phyloP scores from a whole-genome alignment of 2,113 vertebrate species.

The Osmerus mordax region DNA sequence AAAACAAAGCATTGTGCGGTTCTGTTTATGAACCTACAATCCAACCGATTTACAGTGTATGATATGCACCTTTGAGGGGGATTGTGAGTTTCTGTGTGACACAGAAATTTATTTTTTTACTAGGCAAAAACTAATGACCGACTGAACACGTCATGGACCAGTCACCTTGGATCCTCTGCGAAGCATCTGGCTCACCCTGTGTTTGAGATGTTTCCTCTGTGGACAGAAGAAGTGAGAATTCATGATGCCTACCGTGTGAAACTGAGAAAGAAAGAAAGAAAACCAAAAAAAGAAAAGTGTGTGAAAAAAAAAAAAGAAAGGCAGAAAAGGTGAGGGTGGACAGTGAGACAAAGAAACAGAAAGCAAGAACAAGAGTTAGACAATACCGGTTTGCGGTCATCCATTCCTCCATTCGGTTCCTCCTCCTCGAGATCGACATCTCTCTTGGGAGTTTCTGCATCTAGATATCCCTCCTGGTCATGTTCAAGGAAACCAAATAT shows the following conservation, averaged over 20 bases:
- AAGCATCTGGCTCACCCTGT: constrained; percentile 41
- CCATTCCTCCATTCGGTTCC: neutral
- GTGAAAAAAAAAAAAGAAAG: too few species aligned
- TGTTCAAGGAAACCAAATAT: constrained; percentile 4
- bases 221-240: neutral
- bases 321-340: neutral
- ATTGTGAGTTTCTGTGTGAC: too few species aligned
- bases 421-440: neutral
- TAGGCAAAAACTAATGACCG: too few species aligned
- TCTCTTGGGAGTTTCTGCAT: neutral
- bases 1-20: too few species aligned
- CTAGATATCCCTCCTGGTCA: constrained; percentile 34
- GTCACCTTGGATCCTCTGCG: constrained; percentile 38
- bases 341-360: neutral
- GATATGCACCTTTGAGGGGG: too few species aligned
- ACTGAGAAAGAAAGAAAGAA: too few species aligned
- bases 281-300: too few species aligned
- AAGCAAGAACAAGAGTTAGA: neutral
- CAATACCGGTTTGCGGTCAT: constrained; percentile 46
- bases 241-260: too few species aligned
- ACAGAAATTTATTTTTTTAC: too few species aligned
- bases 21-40: too few species aligned
- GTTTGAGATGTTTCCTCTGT: constrained; percentile 49
- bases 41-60: too few species aligned
- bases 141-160: neutral